Percentiles rank a stretch among this genome's conserved stretches.
These are phyloP conservation scores for Fratercula arctica DNA, from an alignment of 2,797 vertebrate species.

Conservation along the genomic window DNA sequence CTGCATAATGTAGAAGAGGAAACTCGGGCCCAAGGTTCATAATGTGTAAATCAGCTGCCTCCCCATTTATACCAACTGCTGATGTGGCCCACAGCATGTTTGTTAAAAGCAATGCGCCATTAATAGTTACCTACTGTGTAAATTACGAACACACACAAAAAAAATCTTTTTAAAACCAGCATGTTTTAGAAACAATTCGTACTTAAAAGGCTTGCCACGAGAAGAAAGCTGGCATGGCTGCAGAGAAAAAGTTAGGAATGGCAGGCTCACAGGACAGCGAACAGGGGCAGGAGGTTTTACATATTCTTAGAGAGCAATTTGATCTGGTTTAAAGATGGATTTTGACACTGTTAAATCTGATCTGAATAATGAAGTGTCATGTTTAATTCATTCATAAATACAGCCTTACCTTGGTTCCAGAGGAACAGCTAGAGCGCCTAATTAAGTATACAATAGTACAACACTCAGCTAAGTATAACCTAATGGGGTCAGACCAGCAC, in stretches of 20 bases:
- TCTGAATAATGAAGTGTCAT: slow-evolving; percentile 61
- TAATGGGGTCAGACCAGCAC: slow-evolving; percentile 41
- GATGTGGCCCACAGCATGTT: background rate
- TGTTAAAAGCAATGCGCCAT: background rate
- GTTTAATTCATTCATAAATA: slow-evolving; percentile 70
- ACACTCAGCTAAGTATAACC: slow-evolving; percentile 49
- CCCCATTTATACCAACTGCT: background rate
- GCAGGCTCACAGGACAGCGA: background rate
- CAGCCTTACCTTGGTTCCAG: slow-evolving; percentile 32
- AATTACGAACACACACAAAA: slow-evolving; percentile 21
- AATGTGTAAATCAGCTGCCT: background rate
- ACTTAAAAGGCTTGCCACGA: background rate
- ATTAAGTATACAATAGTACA: slow-evolving; percentile 62
- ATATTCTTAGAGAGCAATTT: slow-evolving; percentile 44
- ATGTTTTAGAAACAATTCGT: slow-evolving; percentile 11
- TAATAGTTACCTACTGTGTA: slow-evolving; percentile 35
- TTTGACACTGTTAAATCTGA: slow-evolving; percentile 55
- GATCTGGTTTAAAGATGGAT: slow-evolving; percentile 34
- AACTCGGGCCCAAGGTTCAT: background rate
- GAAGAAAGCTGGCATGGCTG: background rate
- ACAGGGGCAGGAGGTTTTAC: background rate
- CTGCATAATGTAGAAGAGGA: background rate
- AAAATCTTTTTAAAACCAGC: background rate
- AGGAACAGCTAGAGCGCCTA: slow-evolving; percentile 35
- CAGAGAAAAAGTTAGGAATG: background rate